These are phyloP conservation scores for Diabrotica undecimpunctata DNA, from an alignment of 1,140 invertebrate species.

Conservation along the genomic window DNA sequence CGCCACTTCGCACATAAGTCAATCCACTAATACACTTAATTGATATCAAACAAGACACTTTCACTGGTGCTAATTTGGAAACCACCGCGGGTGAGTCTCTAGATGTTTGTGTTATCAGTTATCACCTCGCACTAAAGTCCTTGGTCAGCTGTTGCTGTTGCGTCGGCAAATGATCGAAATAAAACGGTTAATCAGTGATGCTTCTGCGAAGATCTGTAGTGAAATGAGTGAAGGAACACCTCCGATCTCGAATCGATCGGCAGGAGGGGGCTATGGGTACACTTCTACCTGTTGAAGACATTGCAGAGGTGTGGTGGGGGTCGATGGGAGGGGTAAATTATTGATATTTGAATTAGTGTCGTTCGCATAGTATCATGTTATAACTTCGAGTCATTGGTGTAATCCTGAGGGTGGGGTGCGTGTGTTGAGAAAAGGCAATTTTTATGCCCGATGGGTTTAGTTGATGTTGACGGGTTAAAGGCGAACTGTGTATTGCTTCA, in stretches of 20 bases:
- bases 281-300: conserved; percentile 28
- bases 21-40: conserved; percentile 27
- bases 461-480: neutral
- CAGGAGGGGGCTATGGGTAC: conserved; percentile 26
- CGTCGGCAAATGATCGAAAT: conserved; percentile 10
- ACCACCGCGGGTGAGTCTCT: conserved; percentile 21
- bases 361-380: conserved; percentile 36
- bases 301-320: conserved; percentile 28
- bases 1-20: conserved; percentile 19
- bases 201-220: conserved; percentile 29
- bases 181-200: conserved; percentile 21
- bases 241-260: conserved; percentile 28
- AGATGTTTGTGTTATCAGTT: conserved; percentile 28
- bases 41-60: conserved; percentile 34
- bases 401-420: conserved; percentile 23
- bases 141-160: conserved; percentile 6
- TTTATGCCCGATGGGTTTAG: conserved; percentile 10
- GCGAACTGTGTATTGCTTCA: neutral
- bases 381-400: conserved; percentile 41
- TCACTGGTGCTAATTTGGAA: conserved; percentile 41
- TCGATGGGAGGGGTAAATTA: conserved; percentile 36
- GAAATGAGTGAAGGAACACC: conserved; percentile 37
- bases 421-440: conserved; percentile 9
- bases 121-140: conserved; percentile 30
- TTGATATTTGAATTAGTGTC: conserved; percentile 44